These are phyloP conservation scores for Coreoperca whiteheadi DNA, from an alignment of 2,113 vertebrate species.

Conservation along the genomic window DNA sequence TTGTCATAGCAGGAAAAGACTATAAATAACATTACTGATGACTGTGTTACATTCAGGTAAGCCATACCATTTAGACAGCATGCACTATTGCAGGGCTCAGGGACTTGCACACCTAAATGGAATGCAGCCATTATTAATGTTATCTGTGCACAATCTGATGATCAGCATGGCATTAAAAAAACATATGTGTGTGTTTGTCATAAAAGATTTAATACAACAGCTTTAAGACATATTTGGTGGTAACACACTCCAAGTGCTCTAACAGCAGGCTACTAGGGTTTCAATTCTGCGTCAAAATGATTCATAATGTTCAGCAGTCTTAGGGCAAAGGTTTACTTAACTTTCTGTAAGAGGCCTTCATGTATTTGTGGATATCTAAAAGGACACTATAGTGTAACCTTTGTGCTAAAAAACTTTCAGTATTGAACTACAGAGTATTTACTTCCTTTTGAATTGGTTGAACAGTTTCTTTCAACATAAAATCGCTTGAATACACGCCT, in stretches of 20 bases:
- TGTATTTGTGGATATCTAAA: constrained; percentile 2
- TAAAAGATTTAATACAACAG: not conserved
- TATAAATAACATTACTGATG: not conserved
- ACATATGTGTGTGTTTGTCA: not conserved
- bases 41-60: too few relatives aligned
- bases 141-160: not conserved
- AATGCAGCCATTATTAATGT: not conserved
- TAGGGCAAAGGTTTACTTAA: constrained; percentile 47
- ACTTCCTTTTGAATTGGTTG: not conserved
- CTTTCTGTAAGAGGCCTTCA: constrained; percentile 1
- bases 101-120: not conserved
- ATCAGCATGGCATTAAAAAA: not conserved
- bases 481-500: not conserved
- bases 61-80: not conserved
- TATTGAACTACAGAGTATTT: not conserved
- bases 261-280: constrained; percentile 35
- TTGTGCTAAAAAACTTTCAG: constrained; percentile 8
- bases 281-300: constrained; percentile 24
- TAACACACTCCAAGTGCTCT: not conserved
- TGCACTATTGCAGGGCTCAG: not conserved
- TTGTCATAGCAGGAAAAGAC: not conserved
- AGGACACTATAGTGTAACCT: not conserved
- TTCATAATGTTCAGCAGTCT: constrained; percentile 27
- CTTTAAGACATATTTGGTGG: not conserved
- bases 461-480: not conserved